Base-by-base conservation (phyloP, 2,888 invertebrate species). In the Ischnus inquisitorius region DNA sequence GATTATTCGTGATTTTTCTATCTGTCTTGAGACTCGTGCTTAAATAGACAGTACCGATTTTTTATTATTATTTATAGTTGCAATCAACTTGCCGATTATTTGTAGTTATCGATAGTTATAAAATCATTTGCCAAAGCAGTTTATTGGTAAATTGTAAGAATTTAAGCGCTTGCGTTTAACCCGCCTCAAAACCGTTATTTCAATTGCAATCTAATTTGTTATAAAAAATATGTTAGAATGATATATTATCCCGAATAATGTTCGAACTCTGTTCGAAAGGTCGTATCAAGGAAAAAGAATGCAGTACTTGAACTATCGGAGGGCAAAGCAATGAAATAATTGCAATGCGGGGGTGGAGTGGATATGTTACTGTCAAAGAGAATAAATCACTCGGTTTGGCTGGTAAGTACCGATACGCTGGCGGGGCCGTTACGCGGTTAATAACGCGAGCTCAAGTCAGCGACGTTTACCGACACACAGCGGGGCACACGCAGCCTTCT, bases 381-480 rank as follows among this genome's bases (percentile, higher is more conserved):
- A 72, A 85, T 82, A 85, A 85, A 76, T 82, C 79, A 82, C 43
- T 64, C 62, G 57, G 57, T 78, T 80, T 68, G 72, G 62, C 68
- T 69, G 54, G 77, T 71, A 78, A 71, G 80, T 65, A 80, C 76
- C 68, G 77, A 80, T 83, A 83, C 77, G 76, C 65, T 77, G 65
- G 43, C 48, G 71, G 51, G 67, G 65, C 79, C 72, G 83, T 82
- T 85, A 85, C 74, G 80, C 80, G 85, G 80, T 81, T 83, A 78
- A 83, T 83, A 85, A 80, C 80, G 69, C 72, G 54, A 65, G 51
- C 41, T 71, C 60, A 67, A 71, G 69, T 48, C 57, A 34, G 48
- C 80, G 75, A 76, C 81, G 68, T 71, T 39, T 28, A 69, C 54
- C 72, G 39, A 74, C 48, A 16, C 74, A 12, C 12, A 19, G 43